phyloP scores from a whole-genome alignment of 2,797 vertebrate genomes.

The Poecile montanus region DNA sequence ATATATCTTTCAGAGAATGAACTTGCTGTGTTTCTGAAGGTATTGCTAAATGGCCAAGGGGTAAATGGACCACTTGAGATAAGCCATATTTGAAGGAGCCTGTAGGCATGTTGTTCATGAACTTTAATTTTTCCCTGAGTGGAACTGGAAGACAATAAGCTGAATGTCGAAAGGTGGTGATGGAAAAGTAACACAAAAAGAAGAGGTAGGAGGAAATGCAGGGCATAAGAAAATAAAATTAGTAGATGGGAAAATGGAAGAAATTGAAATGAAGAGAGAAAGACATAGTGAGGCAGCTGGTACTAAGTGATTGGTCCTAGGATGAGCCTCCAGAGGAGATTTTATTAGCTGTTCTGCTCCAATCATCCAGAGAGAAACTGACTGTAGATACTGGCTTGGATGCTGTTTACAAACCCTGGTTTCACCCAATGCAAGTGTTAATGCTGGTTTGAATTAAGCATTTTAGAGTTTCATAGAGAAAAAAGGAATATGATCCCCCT shows the following conservation, averaged over 20 bases:
- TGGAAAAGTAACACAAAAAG: neutral
- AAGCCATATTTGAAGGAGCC: neutral
- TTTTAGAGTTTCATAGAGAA: neutral
- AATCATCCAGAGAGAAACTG: neutral
- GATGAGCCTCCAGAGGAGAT: neutral
- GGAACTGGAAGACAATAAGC: neutral
- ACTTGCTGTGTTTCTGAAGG: neutral
- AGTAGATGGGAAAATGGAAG: neutral
- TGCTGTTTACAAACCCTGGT: neutral
- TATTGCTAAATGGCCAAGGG: neutral
- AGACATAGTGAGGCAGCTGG: neutral
- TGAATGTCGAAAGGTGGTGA: neutral
- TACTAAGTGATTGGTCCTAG: neutral
- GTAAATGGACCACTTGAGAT: neutral
- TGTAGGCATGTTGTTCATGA: neutral
- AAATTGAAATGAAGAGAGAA: neutral
- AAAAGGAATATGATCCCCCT: neutral
- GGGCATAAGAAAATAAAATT: neutral
- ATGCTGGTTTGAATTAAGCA: neutral
- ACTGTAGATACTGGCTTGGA: neutral
- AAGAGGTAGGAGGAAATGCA: neutral
- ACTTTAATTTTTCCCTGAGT: slow-evolving; percentile 9
- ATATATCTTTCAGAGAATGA: neutral
- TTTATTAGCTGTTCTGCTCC: neutral
- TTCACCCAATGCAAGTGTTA: neutral